Percentiles rank a stretch among this genome's conserved stretches.
Evolutionary conservation across 1,140 invertebrate species (phyloP).

Genomic region (Cepaea nemoralis): DNA sequence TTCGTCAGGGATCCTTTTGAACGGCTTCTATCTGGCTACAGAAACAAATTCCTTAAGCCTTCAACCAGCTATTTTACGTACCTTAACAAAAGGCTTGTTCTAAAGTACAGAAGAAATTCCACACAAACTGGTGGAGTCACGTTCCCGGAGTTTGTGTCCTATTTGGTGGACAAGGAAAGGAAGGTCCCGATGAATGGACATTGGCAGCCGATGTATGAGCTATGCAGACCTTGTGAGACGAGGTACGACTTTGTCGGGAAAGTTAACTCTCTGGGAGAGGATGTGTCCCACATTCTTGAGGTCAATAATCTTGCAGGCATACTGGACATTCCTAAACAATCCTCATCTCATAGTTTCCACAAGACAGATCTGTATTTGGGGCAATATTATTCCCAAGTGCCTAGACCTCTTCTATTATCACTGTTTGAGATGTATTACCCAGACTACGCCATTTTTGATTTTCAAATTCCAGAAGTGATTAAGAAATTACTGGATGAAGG

Average conservation of each 20-base stretch:
- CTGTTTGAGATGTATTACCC: constrained; percentile 21
- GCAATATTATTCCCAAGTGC: constrained; percentile 20
- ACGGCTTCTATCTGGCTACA: constrained; percentile 88
- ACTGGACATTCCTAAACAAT: neutral
- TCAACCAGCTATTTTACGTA: constrained; percentile 79
- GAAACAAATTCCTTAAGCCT: constrained; percentile 86
- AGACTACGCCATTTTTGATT: constrained; percentile 35
- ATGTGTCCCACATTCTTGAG: constrained; percentile 3
- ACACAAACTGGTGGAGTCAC: constrained; percentile 16
- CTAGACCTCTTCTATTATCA: neutral
- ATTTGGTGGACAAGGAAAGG: constrained; percentile 5
- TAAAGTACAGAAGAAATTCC: constrained; percentile 9
- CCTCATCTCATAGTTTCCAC: neutral
- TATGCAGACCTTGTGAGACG: constrained; percentile 38
- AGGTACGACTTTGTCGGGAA: constrained; percentile 43
- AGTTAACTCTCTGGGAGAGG: constrained; percentile 25
- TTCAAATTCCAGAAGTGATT: constrained; percentile 14
- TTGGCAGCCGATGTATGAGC: constrained; percentile 38
- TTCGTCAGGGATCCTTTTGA: constrained; percentile 93
- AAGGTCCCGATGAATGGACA: constrained; percentile 38
- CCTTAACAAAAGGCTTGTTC: constrained; percentile 83
- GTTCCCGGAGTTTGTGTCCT: constrained; percentile 33
- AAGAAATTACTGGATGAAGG: neutral
- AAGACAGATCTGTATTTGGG: constrained; percentile 2
- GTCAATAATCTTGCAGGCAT: neutral